Percentiles rank a stretch among this genome's conserved stretches.
These are phyloP conservation scores for Rhinogobius similis DNA, from an alignment of 2,113 vertebrate species.

Conservation along the genomic window DNA sequence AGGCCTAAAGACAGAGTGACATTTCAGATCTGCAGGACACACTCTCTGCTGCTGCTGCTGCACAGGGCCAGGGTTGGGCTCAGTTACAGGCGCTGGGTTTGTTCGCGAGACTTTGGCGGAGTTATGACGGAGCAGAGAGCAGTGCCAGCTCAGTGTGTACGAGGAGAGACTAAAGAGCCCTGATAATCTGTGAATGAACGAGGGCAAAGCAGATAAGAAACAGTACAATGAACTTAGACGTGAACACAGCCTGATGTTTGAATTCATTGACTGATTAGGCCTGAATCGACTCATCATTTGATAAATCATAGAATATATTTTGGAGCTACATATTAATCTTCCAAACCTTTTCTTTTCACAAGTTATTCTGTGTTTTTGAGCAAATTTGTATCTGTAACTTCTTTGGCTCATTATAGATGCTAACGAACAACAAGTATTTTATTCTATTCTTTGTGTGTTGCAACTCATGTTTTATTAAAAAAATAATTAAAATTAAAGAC, in stretches of 20 bases:
- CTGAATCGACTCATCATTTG: no score
- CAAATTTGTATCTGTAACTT: no score
- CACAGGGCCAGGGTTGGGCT: conserved; percentile 32
- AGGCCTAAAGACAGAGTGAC: conserved; percentile 67
- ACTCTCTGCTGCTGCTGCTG: neutral
- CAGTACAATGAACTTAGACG: neutral
- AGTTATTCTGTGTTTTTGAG: no score
- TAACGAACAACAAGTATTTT: no score
- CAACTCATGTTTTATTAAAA: no score
- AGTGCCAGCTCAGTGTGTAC: conserved; percentile 63
- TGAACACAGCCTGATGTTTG: neutral
- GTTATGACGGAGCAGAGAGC: conserved; percentile 61
- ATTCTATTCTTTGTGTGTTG: no score
- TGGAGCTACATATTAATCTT: no score
- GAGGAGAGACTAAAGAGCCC: conserved; percentile 14
- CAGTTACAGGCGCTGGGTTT: conserved; percentile 38
- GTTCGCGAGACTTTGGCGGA: conserved; percentile 72
- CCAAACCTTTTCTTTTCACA: no score
- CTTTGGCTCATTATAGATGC: no score
- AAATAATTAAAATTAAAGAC: no score
- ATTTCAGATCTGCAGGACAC: conserved; percentile 59
- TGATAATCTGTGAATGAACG: conserved; percentile 4
- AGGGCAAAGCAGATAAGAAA: neutral
- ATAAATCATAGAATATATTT: no score
- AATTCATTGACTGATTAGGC: no score